Evolutionary conservation across 1,140 invertebrate species (phyloP).

Genomic region (Himalopsyche phryganea): DNA sequence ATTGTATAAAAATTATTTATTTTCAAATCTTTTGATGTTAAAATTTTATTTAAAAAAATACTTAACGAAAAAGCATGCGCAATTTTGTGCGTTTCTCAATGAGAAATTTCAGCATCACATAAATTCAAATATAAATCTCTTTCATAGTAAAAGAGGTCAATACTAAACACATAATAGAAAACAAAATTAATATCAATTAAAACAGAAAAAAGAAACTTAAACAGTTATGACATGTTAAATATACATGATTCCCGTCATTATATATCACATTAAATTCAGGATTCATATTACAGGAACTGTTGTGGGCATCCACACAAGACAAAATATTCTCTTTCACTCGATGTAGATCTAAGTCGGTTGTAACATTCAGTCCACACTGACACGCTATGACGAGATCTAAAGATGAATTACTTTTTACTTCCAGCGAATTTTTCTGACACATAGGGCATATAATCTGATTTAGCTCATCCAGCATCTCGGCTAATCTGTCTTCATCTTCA

Average conservation of each 20-base stretch:
- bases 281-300: slow-evolving; percentile 13
- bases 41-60: too few species aligned
- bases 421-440: slow-evolving; percentile 22
- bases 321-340: slow-evolving; percentile 29
- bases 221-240: slow-evolving; percentile 27
- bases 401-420: not conserved
- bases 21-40: too few species aligned
- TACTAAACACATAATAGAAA: too few species aligned
- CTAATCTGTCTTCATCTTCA: slow-evolving; percentile 24
- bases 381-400: slow-evolving; percentile 9
- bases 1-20: too few species aligned
- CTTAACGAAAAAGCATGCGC: too few species aligned
- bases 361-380: slow-evolving; percentile 19
- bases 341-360: slow-evolving; percentile 3
- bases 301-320: slow-evolving; percentile 21
- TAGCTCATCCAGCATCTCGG: slow-evolving; percentile 23
- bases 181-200: too few species aligned
- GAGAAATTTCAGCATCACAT: too few species aligned
- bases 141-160: too few species aligned
- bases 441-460: slow-evolving; percentile 30
- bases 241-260: slow-evolving; percentile 22
- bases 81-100: too few species aligned
- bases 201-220: slow-evolving; percentile 19
- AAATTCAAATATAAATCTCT: too few species aligned
- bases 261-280: slow-evolving; percentile 22